Conservation (phyloP, 2,113 vertebrate species). For the Tamias sibiricus region DNA sequence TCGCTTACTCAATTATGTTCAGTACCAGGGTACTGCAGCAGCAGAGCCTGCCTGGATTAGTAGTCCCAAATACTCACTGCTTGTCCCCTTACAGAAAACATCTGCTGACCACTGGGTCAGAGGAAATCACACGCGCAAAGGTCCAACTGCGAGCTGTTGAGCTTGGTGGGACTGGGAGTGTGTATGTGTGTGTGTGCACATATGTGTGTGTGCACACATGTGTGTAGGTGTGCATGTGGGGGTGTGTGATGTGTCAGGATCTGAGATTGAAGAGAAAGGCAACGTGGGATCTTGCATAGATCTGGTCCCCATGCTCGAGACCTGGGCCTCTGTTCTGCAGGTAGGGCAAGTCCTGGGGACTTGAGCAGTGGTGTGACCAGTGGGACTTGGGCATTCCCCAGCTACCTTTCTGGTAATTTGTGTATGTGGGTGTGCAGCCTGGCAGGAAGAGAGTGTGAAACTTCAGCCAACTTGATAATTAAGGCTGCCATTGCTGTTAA, state of each 20-base stretch:
- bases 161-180: background rate
- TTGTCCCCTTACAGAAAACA: background rate
- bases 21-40: background rate
- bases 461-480: background rate
- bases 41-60: background rate
- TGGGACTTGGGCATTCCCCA: background rate
- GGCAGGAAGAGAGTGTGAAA: background rate
- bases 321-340: background rate
- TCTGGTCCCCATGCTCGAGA: background rate
- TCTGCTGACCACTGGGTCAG: background rate
- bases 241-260: background rate
- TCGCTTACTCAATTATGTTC: background rate
- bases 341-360: background rate
- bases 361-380: too few relatives aligned
- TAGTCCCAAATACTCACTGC: background rate
- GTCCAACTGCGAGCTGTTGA: background rate
- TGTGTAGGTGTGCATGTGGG: background rate
- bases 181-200: background rate
- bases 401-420: background rate
- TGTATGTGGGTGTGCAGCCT: too few relatives aligned
- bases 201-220: background rate
- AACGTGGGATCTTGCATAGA: rapidly evolving
- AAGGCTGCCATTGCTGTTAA: background rate
- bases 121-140: background rate
- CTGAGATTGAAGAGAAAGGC: background rate